Evolutionary conservation across 92 coral and sea anemone genomes (phyloP), one percentile per base, ranked within the genome.

Genomic region (Epizoanthus ramosus): DNA sequence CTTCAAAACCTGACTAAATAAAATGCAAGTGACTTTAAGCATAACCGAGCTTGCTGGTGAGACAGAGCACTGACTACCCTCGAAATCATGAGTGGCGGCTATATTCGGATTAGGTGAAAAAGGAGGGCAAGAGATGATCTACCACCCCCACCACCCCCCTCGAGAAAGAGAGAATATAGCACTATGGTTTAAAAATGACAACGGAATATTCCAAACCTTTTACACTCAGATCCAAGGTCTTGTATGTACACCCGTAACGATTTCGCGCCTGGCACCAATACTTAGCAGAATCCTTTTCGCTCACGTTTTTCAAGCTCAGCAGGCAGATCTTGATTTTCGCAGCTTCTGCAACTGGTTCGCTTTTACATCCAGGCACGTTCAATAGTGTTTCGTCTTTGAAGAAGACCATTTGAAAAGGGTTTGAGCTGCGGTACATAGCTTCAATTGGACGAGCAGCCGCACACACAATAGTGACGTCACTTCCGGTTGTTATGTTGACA

Each of bases 381-480:
- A 77, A 21, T 4, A n/a, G 21, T 13, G 66, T 17, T 19, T 43
- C 37, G 8, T 6, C 82, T 63, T 77, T 77, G 39, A 77, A 61
- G 47, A 77, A 77, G 1, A 8, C 37, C 2, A 77, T 77, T 77
- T 77, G 57, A 41, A 77, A 63, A 3, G 82, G 82, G 71, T 77
- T 77, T 21, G 82, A n/a, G 1, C 21, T 1, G 58, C 2, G 8
- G 14, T 77, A 77, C 2, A 3, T 15, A 2, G 52, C n/a, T 17
- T 37, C 19, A 56, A 77, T 60, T 24, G 82, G 82, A 23, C 82
- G 82, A 5, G 61, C 82, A 19, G 82, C 82, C 8, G 41, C 82
- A 59, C 82, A 77, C n/a, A 77, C 70, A 31, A 77, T 61, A 37
- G 16, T 43, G 71, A 77, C 71, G 50, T 77, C 82, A 37, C 57